These are phyloP conservation scores for Ctenodactylus gundi DNA, from an alignment of 2,113 vertebrate species.

Conservation along the genomic window DNA sequence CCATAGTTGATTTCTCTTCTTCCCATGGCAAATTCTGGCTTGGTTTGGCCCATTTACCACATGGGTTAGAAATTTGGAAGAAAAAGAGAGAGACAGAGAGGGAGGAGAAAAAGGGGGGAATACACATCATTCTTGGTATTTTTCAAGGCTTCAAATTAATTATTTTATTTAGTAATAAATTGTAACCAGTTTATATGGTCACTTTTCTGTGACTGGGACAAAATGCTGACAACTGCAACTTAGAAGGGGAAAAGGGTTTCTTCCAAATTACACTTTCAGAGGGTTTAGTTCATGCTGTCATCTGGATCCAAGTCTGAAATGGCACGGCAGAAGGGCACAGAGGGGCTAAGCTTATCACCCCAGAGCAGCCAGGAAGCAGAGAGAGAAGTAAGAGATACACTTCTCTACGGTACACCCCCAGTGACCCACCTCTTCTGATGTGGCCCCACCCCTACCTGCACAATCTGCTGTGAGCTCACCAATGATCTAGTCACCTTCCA, in stretches of 20 bases:
- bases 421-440: background rate
- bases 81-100: too few species aligned
- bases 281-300: background rate
- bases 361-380: background rate
- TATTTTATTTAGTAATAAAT: background rate
- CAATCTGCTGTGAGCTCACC: background rate
- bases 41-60: background rate
- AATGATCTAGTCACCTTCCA: background rate
- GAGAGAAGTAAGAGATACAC: background rate
- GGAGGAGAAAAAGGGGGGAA: too few species aligned
- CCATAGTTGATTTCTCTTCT: background rate
- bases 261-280: background rate
- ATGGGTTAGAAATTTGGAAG: background rate
- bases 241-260: background rate
- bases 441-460: background rate
- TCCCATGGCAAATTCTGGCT: background rate
- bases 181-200: background rate
- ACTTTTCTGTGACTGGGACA: background rate
- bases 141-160: background rate
- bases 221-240: background rate
- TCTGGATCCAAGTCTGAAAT: background rate
- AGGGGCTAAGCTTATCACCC: background rate
- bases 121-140: background rate
- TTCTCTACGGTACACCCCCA: background rate
- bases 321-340: background rate